Percentiles rank a stretch among this genome's conserved stretches.
Conservation (phyloP, 2,113 vertebrate species). For the Pituophis catenifer region DNA sequence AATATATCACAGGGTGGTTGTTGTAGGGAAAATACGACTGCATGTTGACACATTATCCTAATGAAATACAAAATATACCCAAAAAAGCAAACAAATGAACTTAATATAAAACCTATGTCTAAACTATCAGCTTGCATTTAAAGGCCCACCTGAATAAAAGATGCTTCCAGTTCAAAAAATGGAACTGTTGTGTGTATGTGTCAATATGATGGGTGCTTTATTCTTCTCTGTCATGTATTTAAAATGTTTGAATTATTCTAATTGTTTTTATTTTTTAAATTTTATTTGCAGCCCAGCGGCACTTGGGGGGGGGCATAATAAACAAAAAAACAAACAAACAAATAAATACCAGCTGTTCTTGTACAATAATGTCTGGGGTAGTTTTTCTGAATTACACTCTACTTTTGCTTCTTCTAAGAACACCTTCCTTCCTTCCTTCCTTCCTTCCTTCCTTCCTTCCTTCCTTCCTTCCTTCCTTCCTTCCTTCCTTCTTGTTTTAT, state of each 20-base stretch:
- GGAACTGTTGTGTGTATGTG: background rate
- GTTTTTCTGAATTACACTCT: background rate
- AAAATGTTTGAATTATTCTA: background rate
- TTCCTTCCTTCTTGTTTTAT: background rate
- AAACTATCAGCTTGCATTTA: background rate
- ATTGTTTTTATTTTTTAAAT: background rate
- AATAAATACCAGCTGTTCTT: background rate
- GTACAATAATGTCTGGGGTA: background rate
- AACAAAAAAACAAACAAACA: too few relatives aligned
- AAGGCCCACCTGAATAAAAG: background rate
- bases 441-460: background rate
- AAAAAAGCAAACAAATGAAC: background rate
- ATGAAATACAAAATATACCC: background rate
- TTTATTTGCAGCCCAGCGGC: background rate
- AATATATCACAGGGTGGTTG: background rate
- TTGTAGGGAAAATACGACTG: background rate
- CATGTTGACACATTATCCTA: background rate
- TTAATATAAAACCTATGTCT: background rate
- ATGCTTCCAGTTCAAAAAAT: background rate
- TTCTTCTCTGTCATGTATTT: background rate
- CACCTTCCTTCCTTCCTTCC: background rate
- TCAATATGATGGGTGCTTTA: background rate
- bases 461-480: background rate
- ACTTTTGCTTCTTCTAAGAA: background rate
- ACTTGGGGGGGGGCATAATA: background rate